Conservation (phyloP, 2,797 vertebrate genomes). For the Acipenser transmontanus region DNA sequence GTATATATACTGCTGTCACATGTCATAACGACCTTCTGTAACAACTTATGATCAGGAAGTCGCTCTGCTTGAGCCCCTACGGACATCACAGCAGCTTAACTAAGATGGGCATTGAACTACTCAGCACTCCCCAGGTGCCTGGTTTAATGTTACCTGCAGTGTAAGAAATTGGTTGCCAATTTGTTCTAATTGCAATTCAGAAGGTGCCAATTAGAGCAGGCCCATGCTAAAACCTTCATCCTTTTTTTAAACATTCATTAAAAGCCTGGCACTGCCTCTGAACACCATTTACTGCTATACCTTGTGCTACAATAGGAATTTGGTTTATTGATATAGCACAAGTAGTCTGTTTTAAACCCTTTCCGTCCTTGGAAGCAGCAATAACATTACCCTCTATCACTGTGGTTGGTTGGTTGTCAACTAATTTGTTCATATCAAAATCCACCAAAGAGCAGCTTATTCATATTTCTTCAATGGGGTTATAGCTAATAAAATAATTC, state of each 20-base stretch:
- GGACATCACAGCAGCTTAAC: constrained; percentile 13
- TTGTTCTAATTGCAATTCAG: constrained; percentile 29
- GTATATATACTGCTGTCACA: constrained; percentile 42
- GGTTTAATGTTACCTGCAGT: constrained; percentile 27
- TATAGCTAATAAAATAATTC: too few species aligned
- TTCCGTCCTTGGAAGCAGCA: too few species aligned
- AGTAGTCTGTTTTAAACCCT: too few species aligned
- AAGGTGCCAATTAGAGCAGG: constrained; percentile 11
- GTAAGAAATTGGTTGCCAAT: constrained; percentile 35
- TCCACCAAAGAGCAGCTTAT: too few species aligned
- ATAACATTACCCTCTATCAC: too few species aligned
- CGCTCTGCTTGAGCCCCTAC: constrained; percentile 43
- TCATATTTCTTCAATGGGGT: too few species aligned
- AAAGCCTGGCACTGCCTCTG: background rate
- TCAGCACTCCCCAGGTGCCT: constrained; percentile 38
- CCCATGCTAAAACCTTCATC: constrained; percentile 3
- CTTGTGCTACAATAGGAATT: too few species aligned
- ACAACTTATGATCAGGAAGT: constrained; percentile 61
- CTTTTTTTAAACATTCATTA: background rate
- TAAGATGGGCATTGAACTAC: constrained; percentile 28
- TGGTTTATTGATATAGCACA: too few species aligned
- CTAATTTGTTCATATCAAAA: too few species aligned
- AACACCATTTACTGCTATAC: background rate
- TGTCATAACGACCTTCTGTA: constrained; percentile 47
- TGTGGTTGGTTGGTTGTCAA: too few species aligned